Conservation (phyloP, 2,113 vertebrate species). For the Arvicanthis niloticus region DNA sequence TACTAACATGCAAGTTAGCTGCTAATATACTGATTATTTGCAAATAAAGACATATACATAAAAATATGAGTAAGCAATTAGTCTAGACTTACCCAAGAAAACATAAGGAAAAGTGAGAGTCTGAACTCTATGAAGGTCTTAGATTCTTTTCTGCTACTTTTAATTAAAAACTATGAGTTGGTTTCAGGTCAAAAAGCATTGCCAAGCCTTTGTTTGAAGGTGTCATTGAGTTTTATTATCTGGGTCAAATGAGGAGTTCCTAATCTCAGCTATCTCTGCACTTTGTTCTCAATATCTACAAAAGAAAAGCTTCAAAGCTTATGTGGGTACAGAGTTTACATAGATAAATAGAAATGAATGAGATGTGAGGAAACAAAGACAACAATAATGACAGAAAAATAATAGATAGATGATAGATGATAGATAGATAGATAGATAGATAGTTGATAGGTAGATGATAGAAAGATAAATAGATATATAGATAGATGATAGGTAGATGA, state of each 20-base stretch:
- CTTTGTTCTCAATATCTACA: background rate
- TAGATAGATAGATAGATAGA: background rate
- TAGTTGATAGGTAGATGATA: background rate
- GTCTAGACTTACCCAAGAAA: background rate
- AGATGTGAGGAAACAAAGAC: background rate
- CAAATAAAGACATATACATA: background rate
- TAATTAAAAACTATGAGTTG: background rate
- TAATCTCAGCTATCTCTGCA: fast-evolving
- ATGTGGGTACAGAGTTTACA: background rate
- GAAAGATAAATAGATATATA: background rate
- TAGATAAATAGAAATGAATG: background rate
- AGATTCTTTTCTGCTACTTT: background rate
- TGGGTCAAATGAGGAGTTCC: background rate
- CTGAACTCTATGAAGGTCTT: background rate
- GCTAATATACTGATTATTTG: background rate
- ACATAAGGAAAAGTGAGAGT: background rate
- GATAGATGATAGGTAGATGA: too few relatives aligned
- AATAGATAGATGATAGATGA: too few relatives aligned
- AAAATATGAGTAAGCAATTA: background rate
- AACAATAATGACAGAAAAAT: background rate
- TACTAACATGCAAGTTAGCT: background rate
- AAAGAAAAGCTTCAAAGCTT: background rate
- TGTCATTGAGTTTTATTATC: background rate
- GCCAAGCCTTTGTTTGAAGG: background rate
- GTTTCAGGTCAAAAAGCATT: background rate